Evolutionary conservation across 2,113 vertebrate species (phyloP).

Genomic region (Pica pica): DNA sequence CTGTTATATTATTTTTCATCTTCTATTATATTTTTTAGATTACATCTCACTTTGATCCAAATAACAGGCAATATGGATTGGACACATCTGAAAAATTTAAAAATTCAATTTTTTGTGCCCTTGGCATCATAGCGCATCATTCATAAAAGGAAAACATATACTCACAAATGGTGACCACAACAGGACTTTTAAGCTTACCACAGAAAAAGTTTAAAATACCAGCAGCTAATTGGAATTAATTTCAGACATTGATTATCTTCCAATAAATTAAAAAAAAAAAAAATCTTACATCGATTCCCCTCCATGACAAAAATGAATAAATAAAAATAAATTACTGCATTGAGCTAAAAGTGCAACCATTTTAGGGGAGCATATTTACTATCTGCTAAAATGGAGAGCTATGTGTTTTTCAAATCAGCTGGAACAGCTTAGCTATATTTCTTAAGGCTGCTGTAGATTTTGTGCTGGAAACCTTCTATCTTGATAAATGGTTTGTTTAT

Average conservation of each 20-base stretch:
- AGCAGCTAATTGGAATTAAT: not conserved
- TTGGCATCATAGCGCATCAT: not conserved
- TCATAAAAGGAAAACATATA: not conserved
- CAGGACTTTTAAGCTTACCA: not conserved
- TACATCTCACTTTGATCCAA: not conserved
- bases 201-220: not conserved
- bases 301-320: not conserved
- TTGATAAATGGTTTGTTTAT: conserved; percentile 12
- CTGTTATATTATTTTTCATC: not conserved
- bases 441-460: not conserved
- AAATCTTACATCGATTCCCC: not conserved
- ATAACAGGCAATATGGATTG: not conserved
- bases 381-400: not conserved
- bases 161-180: not conserved
- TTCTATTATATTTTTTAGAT: not conserved
- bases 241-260: not conserved
- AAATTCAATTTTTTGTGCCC: not conserved
- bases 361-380: not conserved
- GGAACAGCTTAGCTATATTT: not conserved
- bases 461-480: not conserved
- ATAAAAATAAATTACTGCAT: not conserved
- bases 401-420: not conserved
- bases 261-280: not conserved
- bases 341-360: not conserved
- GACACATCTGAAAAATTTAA: not conserved